A percentile compares a stretch with the other conserved stretches of the same genome.
Conservation (phyloP, 1,140 invertebrate species). For the Megalopta genalis region DNA sequence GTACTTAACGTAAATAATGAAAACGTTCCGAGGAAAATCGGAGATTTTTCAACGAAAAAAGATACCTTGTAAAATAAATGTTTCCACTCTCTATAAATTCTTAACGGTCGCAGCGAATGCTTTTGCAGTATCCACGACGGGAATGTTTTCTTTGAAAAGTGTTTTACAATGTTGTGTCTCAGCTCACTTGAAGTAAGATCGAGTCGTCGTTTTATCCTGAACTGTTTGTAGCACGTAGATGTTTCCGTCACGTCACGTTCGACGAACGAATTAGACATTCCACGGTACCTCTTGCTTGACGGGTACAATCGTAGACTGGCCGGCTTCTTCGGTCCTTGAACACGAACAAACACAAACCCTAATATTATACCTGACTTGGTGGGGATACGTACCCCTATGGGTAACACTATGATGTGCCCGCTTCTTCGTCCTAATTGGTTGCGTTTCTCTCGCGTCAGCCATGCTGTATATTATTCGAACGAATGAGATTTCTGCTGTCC, state of each 20-base stretch:
- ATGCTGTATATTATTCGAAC: too few relatives aligned
- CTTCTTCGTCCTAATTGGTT: conserved; percentile 14
- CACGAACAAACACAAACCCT: neutral
- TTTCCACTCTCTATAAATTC: neutral
- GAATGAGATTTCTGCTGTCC: neutral
- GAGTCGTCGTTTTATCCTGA: neutral
- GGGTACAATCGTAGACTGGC: neutral
- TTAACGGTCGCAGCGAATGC: neutral
- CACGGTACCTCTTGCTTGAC: neutral
- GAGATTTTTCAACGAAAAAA: neutral
- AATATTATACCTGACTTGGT: neutral
- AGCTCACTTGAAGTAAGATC: too few relatives aligned
- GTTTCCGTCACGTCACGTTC: neutral
- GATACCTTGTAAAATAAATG: conserved; percentile 9
- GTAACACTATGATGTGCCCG: too few relatives aligned
- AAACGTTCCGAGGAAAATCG: too few relatives aligned
- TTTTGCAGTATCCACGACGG: neutral
- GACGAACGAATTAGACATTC: neutral
- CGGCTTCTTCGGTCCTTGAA: neutral
- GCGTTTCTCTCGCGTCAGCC: neutral
- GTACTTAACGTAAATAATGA: too few relatives aligned
- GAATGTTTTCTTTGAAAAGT: neutral
- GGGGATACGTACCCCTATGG: neutral
- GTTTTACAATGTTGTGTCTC: neutral
- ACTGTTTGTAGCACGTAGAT: neutral